A percentile compares a stretch with the other conserved stretches of the same genome.
These are phyloP conservation scores for Trichopoda pennipes DNA, from an alignment of 2,888 invertebrate genomes.

Conservation along the genomic window DNA sequence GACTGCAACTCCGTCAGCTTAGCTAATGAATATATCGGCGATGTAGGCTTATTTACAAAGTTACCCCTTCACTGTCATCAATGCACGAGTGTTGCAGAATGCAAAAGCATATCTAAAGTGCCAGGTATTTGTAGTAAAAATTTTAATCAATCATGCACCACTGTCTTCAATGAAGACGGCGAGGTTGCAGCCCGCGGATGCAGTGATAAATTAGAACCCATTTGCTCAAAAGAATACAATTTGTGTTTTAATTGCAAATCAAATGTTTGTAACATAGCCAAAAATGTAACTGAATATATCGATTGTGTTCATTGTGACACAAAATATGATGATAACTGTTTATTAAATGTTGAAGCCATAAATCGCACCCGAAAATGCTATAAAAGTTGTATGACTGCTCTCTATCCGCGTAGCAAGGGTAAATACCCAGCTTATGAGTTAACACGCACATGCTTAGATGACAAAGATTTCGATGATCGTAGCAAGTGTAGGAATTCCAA, in stretches of 20 bases:
- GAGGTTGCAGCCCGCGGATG: conserved; percentile 70
- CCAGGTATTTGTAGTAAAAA: conserved; percentile 62
- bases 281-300: conserved; percentile 68
- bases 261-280: conserved; percentile 75
- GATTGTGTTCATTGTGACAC: conserved; percentile 76
- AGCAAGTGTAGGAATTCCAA: conserved; percentile 69
- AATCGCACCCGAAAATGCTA: conserved; percentile 71
- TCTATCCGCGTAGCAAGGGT: conserved; percentile 75
- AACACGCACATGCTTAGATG: conserved; percentile 76
- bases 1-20: conserved; percentile 69
- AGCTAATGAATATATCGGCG: conserved; percentile 58
- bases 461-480: conserved; percentile 75
- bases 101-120: conserved; percentile 39
- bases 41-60: conserved; percentile 70
- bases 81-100: conserved; percentile 68
- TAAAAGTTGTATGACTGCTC: conserved; percentile 75
- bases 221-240: conserved; percentile 65
- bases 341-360: conserved; percentile 68
- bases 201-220: conserved; percentile 65
- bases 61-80: conserved; percentile 71
- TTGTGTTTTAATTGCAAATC: conserved; percentile 76
- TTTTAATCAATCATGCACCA: conserved; percentile 69
- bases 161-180: conserved; percentile 64
- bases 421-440: conserved; percentile 72
- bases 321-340: conserved; percentile 70